These are phyloP conservation scores for Trypoxylus dichotomus DNA, from an alignment of 1,140 invertebrate genomes.

Conservation along the genomic window DNA sequence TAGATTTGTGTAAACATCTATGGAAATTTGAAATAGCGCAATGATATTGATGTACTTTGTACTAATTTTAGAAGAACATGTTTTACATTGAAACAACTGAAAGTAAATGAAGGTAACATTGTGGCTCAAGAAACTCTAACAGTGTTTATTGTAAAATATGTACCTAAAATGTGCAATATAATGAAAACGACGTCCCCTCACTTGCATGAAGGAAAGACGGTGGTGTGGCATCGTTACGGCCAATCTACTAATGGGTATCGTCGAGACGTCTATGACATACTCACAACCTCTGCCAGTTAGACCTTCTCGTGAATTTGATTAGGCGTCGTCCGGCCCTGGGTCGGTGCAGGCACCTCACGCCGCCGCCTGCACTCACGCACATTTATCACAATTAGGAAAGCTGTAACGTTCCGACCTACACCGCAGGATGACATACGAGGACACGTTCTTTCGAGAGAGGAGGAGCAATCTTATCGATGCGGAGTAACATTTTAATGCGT, in stretches of 20 bases:
- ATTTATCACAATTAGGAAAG: conserved; percentile 27
- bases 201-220: background rate
- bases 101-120: too few species aligned
- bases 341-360: background rate
- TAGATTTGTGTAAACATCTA: too few species aligned
- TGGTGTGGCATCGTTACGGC: background rate
- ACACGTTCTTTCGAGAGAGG: background rate
- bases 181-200: background rate
- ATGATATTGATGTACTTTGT: too few species aligned
- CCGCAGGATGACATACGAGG: background rate
- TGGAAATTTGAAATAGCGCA: too few species aligned
- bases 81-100: too few species aligned
- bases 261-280: background rate
- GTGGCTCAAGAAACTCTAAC: too few species aligned
- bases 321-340: background rate
- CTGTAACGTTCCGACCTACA: conserved; percentile 12
- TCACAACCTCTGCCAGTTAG: background rate
- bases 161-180: too few species aligned
- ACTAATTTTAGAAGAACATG: too few species aligned
- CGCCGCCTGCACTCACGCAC: conserved; percentile 21
- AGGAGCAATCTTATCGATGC: background rate
- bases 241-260: conserved; percentile 21
- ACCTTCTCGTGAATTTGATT: conserved; percentile 25
- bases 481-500: background rate
- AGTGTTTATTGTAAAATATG: too few species aligned